Conservation (phyloP, 2,888 invertebrate genomes). For the Tineola bisselliella region DNA sequence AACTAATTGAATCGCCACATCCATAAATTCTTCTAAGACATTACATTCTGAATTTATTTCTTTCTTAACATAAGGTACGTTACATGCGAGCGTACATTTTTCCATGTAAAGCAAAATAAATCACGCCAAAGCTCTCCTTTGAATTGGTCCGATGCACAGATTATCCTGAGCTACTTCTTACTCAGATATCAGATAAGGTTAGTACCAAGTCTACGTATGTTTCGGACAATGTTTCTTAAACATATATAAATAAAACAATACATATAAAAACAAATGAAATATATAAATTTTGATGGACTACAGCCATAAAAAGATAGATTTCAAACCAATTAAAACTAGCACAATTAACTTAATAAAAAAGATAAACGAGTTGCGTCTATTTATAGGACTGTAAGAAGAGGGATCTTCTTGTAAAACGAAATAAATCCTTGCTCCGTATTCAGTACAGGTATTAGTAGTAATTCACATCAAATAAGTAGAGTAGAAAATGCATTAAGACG, state of each 20-base stretch:
- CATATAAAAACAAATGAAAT: too few relatives aligned
- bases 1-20: slow-evolving; percentile 1
- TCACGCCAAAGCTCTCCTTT: slow-evolving; percentile 13
- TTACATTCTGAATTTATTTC: slow-evolving; percentile 10
- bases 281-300: too few relatives aligned
- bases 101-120: slow-evolving; percentile 17
- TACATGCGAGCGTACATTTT: slow-evolving; percentile 8
- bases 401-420: not conserved
- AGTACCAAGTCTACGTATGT: not conserved
- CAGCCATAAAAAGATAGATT: too few relatives aligned
- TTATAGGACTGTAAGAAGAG: not conserved
- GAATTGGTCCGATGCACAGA: slow-evolving; percentile 18
- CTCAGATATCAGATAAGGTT: not conserved
- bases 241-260: too few relatives aligned
- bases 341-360: not conserved
- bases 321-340: too few relatives aligned
- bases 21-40: slow-evolving; percentile 8
- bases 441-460: slow-evolving; percentile 3
- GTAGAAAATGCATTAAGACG: slow-evolving; percentile 1
- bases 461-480: slow-evolving; percentile 1
- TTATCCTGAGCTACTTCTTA: slow-evolving; percentile 15
- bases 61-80: slow-evolving; percentile 2
- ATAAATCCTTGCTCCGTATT: not conserved
- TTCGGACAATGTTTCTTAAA: not conserved
- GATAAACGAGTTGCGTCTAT: not conserved